Evolutionary conservation across 2,113 vertebrate species (phyloP).

Genomic region (Dunckerocampus dactyliophorus): DNA sequence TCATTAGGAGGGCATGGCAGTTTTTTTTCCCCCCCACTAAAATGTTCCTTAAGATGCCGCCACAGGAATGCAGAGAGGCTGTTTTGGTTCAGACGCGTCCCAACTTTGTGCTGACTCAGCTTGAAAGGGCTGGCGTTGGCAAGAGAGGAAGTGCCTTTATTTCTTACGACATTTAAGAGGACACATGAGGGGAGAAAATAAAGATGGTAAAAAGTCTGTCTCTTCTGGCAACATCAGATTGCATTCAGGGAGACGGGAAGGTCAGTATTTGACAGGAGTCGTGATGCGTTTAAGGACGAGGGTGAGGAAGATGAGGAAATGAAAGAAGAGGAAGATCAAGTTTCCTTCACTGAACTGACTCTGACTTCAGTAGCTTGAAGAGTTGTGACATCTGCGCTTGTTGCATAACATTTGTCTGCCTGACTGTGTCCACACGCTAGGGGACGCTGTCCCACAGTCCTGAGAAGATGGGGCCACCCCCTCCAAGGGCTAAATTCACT

Average conservation of each 20-base stretch:
- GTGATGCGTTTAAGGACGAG: no score
- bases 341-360: no score
- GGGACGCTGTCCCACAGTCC: conserved; percentile 46
- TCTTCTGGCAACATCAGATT: background rate
- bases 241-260: background rate
- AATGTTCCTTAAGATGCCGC: conserved; percentile 62
- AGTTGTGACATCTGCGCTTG: conserved; percentile 20
- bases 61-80: conserved; percentile 59
- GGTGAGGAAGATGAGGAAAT: no score
- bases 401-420: conserved; percentile 45
- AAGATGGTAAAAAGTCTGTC: background rate
- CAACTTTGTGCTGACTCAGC: conserved; percentile 55
- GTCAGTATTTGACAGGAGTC: background rate
- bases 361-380: conserved; percentile 10
- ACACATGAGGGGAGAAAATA: background rate
- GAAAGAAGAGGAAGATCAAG: no score
- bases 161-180: conserved; percentile 9
- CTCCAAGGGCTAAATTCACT: background rate
- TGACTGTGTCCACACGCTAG: conserved; percentile 34
- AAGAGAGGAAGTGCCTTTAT: background rate
- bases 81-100: conserved; percentile 49
- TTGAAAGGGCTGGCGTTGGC: conserved; percentile 24
- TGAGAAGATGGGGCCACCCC: background rate
- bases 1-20: conserved; percentile 53
- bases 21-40: conserved; percentile 51